A percentile compares a stretch with the other conserved stretches of the same genome.
Evolutionary conservation across 92 coral and sea anemone species (phyloP).

Genomic region (Pocillopora grandis): DNA sequence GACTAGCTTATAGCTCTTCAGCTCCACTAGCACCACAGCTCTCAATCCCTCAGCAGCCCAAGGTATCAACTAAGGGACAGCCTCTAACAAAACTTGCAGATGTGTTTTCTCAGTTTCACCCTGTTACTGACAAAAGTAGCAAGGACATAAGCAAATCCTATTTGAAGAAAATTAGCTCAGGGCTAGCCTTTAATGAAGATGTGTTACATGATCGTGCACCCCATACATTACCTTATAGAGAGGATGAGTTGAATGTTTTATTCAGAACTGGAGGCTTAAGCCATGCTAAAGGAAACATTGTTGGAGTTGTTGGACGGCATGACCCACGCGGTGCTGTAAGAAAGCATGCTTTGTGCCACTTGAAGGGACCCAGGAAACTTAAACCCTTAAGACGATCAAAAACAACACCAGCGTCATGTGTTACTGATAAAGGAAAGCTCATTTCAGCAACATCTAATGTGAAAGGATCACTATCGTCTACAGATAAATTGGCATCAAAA

Average conservation of each 20-base stretch:
- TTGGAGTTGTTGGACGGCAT: constrained; percentile 72
- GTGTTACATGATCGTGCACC: constrained; percentile 88
- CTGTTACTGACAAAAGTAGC: constrained; percentile 65
- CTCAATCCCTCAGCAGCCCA: constrained; percentile 8
- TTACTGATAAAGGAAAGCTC: constrained; percentile 19
- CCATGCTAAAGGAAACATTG: constrained; percentile 41
- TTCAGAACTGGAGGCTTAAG: constrained; percentile 58
- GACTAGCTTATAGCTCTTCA: constrained; percentile 33
- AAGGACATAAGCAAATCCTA: constrained; percentile 58
- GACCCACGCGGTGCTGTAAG: constrained; percentile 67
- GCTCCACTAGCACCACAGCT: constrained; percentile 30
- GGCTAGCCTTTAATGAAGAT: constrained; percentile 76
- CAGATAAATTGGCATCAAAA: constrained; percentile 31
- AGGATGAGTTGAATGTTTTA: constrained; percentile 55
- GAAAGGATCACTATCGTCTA: constrained; percentile 23
- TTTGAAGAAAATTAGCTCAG: constrained; percentile 72
- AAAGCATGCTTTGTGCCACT: constrained; percentile 73
- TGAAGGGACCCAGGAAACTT: constrained; percentile 68
- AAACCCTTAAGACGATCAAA: constrained; percentile 59
- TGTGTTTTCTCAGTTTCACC: constrained; percentile 61
- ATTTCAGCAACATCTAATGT: constrained; percentile 32
- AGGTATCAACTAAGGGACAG: constrained; percentile 36
- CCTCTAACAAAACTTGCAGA: constrained; percentile 56
- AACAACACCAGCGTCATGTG: constrained; percentile 25
- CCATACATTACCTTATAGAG: constrained; percentile 76